A percentile compares a stretch with the other conserved stretches of the same genome.
Conservation (phyloP, 1,140 invertebrate species). For the Lithobius niger region DNA sequence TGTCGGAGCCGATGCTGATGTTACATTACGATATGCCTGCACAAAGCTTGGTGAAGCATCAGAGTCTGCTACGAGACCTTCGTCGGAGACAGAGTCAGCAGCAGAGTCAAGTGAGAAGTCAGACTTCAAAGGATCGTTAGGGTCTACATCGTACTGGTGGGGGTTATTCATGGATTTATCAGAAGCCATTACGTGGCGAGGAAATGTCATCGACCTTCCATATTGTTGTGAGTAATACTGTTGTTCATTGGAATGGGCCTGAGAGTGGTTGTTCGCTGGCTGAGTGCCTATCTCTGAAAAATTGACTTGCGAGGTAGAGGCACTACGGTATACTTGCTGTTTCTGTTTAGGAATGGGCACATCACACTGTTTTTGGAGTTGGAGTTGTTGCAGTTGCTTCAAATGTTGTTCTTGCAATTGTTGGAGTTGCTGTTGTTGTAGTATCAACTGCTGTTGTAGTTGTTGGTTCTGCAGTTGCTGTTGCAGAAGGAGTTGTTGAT, state of each 20-base stretch:
- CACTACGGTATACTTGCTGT: conserved; percentile 44
- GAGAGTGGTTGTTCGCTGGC: not conserved
- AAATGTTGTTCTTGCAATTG: not conserved
- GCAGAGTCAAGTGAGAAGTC: not conserved
- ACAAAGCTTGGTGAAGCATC: not conserved
- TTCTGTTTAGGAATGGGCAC: conserved; percentile 26
- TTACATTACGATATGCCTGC: not conserved
- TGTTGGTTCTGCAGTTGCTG: conserved; percentile 6
- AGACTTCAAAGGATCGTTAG: not conserved
- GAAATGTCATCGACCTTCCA: not conserved
- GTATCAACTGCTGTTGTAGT: conserved; percentile 1
- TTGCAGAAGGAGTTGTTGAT: conserved; percentile 38
- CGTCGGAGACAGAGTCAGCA: not conserved
- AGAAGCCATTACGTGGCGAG: not conserved
- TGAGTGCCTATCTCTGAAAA: not conserved
- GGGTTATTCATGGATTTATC: no score
- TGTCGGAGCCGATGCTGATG: not conserved
- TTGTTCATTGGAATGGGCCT: not conserved
- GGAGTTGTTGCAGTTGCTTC: conserved; percentile 1
- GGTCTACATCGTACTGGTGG: no score
- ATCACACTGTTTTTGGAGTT: conserved; percentile 8
- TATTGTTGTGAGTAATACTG: not conserved
- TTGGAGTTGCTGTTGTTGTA: conserved; percentile 1
- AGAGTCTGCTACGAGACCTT: conserved; percentile 4
- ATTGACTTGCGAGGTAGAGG: conserved; percentile 70